Evolutionary conservation across 2,888 invertebrate genomes (phyloP), one percentile per base, ranked within the genome.

Genomic region (Agriopis aurantiaria): DNA sequence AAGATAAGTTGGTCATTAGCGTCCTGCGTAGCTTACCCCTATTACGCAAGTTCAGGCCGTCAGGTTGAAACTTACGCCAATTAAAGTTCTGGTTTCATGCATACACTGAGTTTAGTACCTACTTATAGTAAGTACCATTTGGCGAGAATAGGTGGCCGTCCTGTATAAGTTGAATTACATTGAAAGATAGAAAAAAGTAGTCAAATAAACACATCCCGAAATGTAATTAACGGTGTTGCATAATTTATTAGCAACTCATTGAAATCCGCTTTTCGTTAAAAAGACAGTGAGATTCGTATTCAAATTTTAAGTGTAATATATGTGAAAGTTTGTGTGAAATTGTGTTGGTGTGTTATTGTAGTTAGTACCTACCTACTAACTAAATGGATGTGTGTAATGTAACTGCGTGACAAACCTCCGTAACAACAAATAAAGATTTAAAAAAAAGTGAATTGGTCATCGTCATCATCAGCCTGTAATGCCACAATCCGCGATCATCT

Each of bases 41-140:
- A 59, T 65, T 56, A 67, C 6, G 8, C 51, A 61, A 67, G 67
- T 67, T 67, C 49, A 11, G 14, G 41, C 33, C 59, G 14, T 46
- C 43, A 48, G 48, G 23, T 59, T 59, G 53, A 33, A 61, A 61
- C 48, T 67, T 53, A 14, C 17, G 33, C 48, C 68, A 53, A 53
- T 68, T 63, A 68, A 58, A 58, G 46, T 63, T 58, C 46, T 51
- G n/a, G 43, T 23, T 48, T 45, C 56, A 56, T 59, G 53, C 52
- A 48, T 49, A 68, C 57, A 53, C 56, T 12, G 33, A 67, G 68
- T 63, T 58, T 52, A 58, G 57, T 57, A 46, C 63, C 63, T 63
- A n/a, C n/a, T n/a, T n/a, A n/a, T n/a, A 68, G 58, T 52, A 14
- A 68, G 58, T 52, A 14, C 43, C 57, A 68, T 57, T 68, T 68